A percentile compares a stretch with the other conserved stretches of the same genome.
Conservation (phyloP, 2,113 vertebrate genomes). For the Lutjanus erythropterus region DNA sequence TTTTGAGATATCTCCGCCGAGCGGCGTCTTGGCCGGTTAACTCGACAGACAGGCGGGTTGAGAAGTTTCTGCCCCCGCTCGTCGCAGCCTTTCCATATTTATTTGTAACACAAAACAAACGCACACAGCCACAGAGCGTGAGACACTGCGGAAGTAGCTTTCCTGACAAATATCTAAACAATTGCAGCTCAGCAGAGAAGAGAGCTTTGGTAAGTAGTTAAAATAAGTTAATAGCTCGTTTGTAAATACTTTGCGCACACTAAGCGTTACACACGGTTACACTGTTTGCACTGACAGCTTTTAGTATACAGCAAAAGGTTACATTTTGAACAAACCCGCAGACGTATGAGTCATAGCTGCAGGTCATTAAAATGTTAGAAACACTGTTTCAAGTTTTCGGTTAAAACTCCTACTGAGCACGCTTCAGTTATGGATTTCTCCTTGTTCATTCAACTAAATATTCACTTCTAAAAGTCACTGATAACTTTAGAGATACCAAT, state of each 20-base stretch:
- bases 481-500: background rate
- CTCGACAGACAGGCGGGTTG: background rate
- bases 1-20: rapidly evolving
- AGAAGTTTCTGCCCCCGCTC: background rate
- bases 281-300: background rate
- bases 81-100: background rate
- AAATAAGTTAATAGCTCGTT: background rate
- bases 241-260: no score
- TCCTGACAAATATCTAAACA: conserved; percentile 32
- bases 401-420: background rate
- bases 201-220: conserved; percentile 46
- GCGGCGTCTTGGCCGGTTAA: background rate
- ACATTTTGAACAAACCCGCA: background rate
- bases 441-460: background rate
- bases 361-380: background rate
- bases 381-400: background rate
- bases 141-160: conserved; percentile 52
- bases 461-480: background rate
- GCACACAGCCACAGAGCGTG: background rate
- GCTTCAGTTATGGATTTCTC: background rate
- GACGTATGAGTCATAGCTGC: background rate
- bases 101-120: background rate
- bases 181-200: background rate
- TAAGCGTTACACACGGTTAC: background rate
- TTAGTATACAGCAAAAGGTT: background rate